These are phyloP conservation scores for Megalops cyprinoides DNA, from an alignment of 2,797 vertebrate genomes.

Conservation along the genomic window DNA sequence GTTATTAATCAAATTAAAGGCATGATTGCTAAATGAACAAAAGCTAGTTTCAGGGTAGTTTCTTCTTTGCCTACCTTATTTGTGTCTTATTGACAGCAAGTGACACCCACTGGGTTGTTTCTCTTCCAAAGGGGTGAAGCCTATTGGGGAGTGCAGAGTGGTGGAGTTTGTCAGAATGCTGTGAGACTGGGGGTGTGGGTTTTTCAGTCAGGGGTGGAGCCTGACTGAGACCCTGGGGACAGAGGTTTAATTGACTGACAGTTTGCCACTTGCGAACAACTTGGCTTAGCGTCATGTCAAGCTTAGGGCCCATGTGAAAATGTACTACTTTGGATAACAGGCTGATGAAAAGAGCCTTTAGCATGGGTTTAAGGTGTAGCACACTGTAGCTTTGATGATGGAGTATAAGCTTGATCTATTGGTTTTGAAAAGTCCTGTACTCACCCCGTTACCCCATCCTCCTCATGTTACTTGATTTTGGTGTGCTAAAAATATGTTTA, in stretches of 20 bases:
- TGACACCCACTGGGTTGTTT: too few relatives aligned
- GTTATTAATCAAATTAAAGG: too few relatives aligned
- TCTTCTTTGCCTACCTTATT: too few relatives aligned
- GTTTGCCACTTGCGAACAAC: neutral
- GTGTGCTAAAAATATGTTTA: neutral
- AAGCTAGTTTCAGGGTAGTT: too few relatives aligned
- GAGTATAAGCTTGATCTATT: neutral
- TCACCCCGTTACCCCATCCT: neutral
- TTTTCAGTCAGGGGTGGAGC: neutral
- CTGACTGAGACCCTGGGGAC: neutral
- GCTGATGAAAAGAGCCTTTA: neutral
- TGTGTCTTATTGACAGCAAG: too few relatives aligned
- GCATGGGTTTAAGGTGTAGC: neutral
- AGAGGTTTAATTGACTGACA: too few relatives aligned
- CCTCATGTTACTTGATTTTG: neutral
- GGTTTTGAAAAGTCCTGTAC: neutral
- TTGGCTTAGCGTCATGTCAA: slow-evolving; percentile 30
- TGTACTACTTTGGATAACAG: slow-evolving; percentile 13
- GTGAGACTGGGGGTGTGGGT: too few relatives aligned
- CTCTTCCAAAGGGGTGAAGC: neutral
- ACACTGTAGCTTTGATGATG: neutral
- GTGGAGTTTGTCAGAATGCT: neutral
- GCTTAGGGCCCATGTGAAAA: slow-evolving; percentile 17
- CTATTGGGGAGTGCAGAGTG: neutral
- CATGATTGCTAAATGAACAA: too few relatives aligned